Evolutionary conservation across 2,797 vertebrate species (phyloP).

Genomic region (Siniperca scherzeri): DNA sequence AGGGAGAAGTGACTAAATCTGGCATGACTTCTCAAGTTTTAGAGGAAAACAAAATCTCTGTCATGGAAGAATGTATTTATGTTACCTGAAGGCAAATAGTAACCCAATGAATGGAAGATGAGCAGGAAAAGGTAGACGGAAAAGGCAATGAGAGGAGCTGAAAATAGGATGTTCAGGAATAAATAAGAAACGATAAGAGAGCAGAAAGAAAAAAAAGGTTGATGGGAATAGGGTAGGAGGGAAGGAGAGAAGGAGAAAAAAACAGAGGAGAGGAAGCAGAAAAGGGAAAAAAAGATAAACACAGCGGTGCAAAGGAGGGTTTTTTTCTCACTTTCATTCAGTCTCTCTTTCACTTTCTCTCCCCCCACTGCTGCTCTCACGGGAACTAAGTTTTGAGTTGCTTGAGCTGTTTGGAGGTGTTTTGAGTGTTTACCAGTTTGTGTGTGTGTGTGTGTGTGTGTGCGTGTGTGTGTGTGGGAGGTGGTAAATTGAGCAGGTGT

Average conservation of each 20-base stretch:
- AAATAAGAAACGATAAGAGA: constrained; percentile 35
- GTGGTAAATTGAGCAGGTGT: constrained; percentile 80
- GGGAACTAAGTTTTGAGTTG: constrained; percentile 71
- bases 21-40: constrained; percentile 30
- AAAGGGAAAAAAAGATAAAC: constrained; percentile 23
- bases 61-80: constrained; percentile 37
- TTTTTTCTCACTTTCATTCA: constrained; percentile 63
- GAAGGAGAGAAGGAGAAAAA: neutral
- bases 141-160: constrained; percentile 32
- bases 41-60: constrained; percentile 41
- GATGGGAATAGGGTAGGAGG: constrained; percentile 1
- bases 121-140: constrained; percentile 15
- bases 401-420: constrained; percentile 66
- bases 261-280: neutral
- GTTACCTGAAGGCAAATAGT: constrained; percentile 45
- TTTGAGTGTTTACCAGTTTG: constrained; percentile 53
- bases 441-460: constrained; percentile 23
- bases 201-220: constrained; percentile 16
- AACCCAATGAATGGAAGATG: constrained; percentile 9
- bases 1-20: constrained; percentile 37
- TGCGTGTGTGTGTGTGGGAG: constrained; percentile 61
- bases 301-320: constrained; percentile 16
- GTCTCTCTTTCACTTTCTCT: constrained; percentile 45
- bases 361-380: constrained; percentile 51
- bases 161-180: constrained; percentile 59